phyloP scores from a whole-genome alignment of 23 tunicate species.

The Halocynthia aurantium region DNA sequence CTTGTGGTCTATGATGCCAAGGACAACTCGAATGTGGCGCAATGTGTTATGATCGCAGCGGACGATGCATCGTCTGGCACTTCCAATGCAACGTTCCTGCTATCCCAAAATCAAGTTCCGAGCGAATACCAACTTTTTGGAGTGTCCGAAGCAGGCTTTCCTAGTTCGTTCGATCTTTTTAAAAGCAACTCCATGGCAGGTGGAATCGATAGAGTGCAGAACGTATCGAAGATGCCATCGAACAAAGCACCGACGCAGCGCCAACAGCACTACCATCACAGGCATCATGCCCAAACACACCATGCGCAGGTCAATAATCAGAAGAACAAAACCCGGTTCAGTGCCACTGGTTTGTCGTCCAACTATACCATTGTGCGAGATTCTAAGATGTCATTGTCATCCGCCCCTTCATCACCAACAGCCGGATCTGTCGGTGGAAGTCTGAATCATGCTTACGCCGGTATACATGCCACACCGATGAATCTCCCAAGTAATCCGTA shows the following conservation, averaged over 20 bases:
- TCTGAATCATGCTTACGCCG: constrained; percentile 26
- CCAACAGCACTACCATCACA: constrained; percentile 61
- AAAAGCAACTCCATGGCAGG: neutral
- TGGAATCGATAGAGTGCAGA: neutral
- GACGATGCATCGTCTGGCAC: neutral
- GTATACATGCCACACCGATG: neutral
- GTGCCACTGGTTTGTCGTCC: constrained; percentile 68
- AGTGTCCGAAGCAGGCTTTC: neutral
- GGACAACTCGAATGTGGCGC: constrained; percentile 1
- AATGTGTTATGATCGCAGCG: neutral
- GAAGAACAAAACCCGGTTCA: constrained; percentile 65
- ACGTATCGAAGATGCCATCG: neutral
- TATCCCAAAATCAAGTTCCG: neutral
- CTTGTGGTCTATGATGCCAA: neutral
- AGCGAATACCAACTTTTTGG: neutral
- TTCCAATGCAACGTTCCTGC: neutral
- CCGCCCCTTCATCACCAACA: constrained; percentile 84
- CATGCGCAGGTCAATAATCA: constrained; percentile 24
- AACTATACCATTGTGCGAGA: constrained; percentile 71
- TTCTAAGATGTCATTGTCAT: constrained; percentile 82
- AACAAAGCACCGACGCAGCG: constrained; percentile 29
- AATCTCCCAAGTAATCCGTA: neutral
- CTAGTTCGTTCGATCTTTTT: neutral
- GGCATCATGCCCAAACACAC: constrained; percentile 42
- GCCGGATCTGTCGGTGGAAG: constrained; percentile 82